Conservation (phyloP, 1,140 invertebrate genomes). For the Prorops nasuta region DNA sequence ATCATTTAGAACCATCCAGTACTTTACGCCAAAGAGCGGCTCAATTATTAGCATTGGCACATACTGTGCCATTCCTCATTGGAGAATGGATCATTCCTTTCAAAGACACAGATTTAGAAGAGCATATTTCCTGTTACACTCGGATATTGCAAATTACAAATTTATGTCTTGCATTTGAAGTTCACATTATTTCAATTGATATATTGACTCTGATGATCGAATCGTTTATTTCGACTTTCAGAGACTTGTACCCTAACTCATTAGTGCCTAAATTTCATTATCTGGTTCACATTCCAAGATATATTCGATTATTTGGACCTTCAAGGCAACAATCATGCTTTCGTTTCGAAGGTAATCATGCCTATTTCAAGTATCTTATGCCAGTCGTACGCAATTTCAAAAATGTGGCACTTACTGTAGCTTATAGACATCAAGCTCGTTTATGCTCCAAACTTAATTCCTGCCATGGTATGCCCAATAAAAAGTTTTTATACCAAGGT, state of each 20-base stretch:
- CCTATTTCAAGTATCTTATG: constrained; percentile 18
- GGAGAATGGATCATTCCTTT: background rate
- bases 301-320: constrained; percentile 24
- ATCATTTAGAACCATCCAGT: background rate
- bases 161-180: constrained; percentile 14
- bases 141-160: constrained; percentile 19
- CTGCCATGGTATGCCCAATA: background rate
- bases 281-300: constrained; percentile 19
- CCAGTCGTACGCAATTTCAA: constrained; percentile 18
- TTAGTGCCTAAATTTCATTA: no score
- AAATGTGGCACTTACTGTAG: constrained; percentile 16
- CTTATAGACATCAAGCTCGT: no score
- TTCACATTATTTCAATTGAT: constrained; percentile 8
- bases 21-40: constrained; percentile 14
- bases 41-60: constrained; percentile 11
- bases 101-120: constrained; percentile 5
- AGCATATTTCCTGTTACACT: constrained; percentile 2
- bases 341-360: constrained; percentile 19
- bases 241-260: constrained; percentile 15
- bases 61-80: constrained; percentile 17
- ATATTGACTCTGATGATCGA: constrained; percentile 18
- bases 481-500: constrained; percentile 12
- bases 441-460: background rate
- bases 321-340: constrained; percentile 23
- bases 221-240: constrained; percentile 12